Evolutionary conservation across 2,113 vertebrate genomes (phyloP), one percentile per base, ranked within the genome.

Genomic region (Podarcis muralis): DNA sequence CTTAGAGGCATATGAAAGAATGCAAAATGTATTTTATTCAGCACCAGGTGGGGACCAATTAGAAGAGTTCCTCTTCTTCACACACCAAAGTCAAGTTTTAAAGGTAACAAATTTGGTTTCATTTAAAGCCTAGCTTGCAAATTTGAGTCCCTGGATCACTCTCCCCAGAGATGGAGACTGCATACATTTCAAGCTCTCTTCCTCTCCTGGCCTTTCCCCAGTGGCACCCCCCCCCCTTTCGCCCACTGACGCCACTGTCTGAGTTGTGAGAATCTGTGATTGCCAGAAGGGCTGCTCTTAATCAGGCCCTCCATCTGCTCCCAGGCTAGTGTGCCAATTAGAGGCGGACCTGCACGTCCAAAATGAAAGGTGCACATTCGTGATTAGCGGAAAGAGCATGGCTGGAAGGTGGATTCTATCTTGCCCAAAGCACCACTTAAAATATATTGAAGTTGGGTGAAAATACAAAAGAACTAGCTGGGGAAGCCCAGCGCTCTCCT

Each of bases 261-360:
- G 87, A 53, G 78, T 75, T 92, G 87, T 81, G 91, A 90, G 88
- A 83, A 87, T 87, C 85, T 7, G 48, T 25, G n/a, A 92, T 12
- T 90, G 89, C 92, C 93, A 87, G 92, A 92, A 95, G 92, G 89
- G 71, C 83, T 74, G 27, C 66, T 59, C 86, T 92, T 86, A 87
- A 89, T 94, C 94, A 92, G 87, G 71, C 82, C 83, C 71, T 48
- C 93, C 94, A 94, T 95, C 94, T 95, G 93, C 72, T 95, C 86
- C 91, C 88, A 93, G 87, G 90, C 85, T 92, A 81, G 87, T 71
- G 83, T 89, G 90, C 83, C 92, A 91, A 37, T 85, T 93, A 66
- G 35, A 86, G 76, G 85, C 62, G 86, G 87, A 88, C 83, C 48
- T 48, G 37, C 25, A 25, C 25, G 27, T 69, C 40, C 37, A 18